phyloP scores from a whole-genome alignment of 1,140 invertebrate genomes.

The Aphelenchoides besseyi region DNA sequence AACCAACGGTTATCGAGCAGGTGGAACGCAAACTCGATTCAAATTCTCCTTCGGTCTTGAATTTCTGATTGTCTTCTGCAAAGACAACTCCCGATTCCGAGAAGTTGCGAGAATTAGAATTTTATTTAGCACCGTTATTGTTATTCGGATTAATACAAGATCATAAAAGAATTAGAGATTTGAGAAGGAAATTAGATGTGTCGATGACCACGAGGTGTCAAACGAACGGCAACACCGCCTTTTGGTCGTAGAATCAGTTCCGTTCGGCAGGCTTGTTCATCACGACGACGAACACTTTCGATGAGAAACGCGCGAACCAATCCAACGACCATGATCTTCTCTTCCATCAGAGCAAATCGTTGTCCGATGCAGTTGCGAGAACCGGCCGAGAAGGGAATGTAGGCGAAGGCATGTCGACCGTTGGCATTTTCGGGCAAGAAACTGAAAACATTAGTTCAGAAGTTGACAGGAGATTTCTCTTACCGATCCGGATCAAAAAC shows the following conservation, averaged over 20 bases:
- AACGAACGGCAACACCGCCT: conserved; percentile 60
- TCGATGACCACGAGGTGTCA: conserved; percentile 63
- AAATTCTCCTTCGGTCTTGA: too few relatives aligned
- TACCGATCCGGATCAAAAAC: conserved; percentile 87
- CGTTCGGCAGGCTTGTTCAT: conserved; percentile 58
- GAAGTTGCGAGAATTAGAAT: too few relatives aligned
- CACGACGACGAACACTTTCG: conserved; percentile 55
- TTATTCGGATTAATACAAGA: too few relatives aligned
- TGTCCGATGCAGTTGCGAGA: conserved; percentile 63
- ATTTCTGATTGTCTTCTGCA: too few relatives aligned
- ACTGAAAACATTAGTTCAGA: conserved; percentile 3
- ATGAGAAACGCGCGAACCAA: conserved; percentile 33
- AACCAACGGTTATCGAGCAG: too few relatives aligned
- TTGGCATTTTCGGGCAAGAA: conserved; percentile 68
- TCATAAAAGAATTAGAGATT: too few relatives aligned
- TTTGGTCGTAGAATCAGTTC: conserved; percentile 64
- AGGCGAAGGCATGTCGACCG: conserved; percentile 62
- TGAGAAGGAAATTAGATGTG: too few relatives aligned
- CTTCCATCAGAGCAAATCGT: conserved; percentile 7
- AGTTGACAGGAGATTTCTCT: conserved; percentile 63
- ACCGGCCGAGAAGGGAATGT: conserved; percentile 63
- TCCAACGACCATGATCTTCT: neutral
- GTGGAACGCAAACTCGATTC: too few relatives aligned
- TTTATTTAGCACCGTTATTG: too few relatives aligned
- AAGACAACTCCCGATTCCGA: too few relatives aligned